phyloP scores from a whole-genome alignment of 2,113 vertebrate species.

The Rafetus swinhoei region DNA sequence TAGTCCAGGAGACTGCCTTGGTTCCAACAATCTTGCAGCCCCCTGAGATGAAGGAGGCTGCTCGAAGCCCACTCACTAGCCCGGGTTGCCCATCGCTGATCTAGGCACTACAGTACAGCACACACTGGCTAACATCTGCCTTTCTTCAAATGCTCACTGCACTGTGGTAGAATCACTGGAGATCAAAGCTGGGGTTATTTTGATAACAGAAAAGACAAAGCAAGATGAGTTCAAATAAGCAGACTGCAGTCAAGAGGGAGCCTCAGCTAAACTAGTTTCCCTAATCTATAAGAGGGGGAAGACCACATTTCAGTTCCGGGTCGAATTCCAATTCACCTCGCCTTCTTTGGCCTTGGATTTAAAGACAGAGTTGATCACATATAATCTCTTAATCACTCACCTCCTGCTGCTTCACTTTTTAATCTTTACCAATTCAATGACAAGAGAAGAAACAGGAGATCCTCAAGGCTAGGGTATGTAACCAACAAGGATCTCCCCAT shows the following conservation, averaged over 20 bases:
- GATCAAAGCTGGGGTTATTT: neutral
- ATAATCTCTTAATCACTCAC: constrained; percentile 39
- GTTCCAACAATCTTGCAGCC: no score
- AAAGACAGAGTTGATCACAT: fast-evolving
- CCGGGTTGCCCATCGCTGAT: no score
- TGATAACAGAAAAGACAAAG: neutral
- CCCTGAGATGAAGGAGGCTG: no score
- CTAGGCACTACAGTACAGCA: fast-evolving
- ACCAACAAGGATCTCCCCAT: neutral
- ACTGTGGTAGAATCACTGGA: fast-evolving
- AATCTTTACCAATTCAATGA: constrained; percentile 6
- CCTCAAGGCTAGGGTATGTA: neutral
- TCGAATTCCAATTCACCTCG: fast-evolving
- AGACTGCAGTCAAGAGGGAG: neutral
- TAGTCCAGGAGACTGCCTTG: no score
- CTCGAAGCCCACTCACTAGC: no score
- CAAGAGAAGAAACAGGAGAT: neutral
- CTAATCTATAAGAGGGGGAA: neutral
- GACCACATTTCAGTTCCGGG: neutral
- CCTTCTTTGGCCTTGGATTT: neutral
- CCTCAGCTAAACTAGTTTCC: neutral
- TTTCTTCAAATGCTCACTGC: neutral
- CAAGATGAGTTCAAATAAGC: neutral
- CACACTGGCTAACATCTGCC: neutral
- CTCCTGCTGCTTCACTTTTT: constrained; percentile 51